Percentiles rank a stretch among this genome's conserved stretches.
phyloP scores from a whole-genome alignment of 2,797 vertebrate species.

The Oophaga sylvatica region DNA sequence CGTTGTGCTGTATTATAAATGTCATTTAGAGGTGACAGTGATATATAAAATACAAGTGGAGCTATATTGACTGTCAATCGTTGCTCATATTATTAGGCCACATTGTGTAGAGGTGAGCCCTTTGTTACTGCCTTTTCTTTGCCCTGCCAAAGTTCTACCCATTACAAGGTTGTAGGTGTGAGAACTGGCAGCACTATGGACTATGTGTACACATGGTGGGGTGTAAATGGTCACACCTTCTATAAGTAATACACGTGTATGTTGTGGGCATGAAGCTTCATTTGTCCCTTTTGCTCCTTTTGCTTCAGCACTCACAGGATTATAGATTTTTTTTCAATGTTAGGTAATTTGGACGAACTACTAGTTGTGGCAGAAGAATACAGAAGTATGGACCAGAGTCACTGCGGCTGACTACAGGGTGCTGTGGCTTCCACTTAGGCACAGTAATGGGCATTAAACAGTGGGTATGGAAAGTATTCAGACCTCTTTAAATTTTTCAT shows the following conservation, averaged over 20 bases:
- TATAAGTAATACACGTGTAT: slow-evolving; percentile 20
- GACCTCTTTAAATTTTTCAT: no score
- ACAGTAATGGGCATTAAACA: no score
- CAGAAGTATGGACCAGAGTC: neutral
- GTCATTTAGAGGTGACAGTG: neutral
- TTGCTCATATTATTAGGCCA: neutral
- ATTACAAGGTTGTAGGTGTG: slow-evolving; percentile 30
- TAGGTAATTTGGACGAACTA: neutral
- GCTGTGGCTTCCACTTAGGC: no score
- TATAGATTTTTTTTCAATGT: neutral
- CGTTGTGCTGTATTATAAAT: no score
- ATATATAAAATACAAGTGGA: neutral
- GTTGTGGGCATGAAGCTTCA: neutral
- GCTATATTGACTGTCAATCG: neutral
- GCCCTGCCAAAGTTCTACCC: neutral
- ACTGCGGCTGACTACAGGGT: no score
- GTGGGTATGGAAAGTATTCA: no score
- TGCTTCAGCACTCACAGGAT: slow-evolving; percentile 16
- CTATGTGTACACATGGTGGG: slow-evolving; percentile 37
- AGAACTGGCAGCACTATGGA: neutral
- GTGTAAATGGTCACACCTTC: slow-evolving; percentile 28
- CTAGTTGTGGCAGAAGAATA: no score
- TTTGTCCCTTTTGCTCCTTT: slow-evolving; percentile 50
- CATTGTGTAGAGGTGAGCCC: neutral
- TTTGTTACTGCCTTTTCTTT: neutral